Percentiles rank a stretch among this genome's conserved stretches.
Conservation (phyloP, 2,888 invertebrate species). For the Drosophila barbarae region DNA sequence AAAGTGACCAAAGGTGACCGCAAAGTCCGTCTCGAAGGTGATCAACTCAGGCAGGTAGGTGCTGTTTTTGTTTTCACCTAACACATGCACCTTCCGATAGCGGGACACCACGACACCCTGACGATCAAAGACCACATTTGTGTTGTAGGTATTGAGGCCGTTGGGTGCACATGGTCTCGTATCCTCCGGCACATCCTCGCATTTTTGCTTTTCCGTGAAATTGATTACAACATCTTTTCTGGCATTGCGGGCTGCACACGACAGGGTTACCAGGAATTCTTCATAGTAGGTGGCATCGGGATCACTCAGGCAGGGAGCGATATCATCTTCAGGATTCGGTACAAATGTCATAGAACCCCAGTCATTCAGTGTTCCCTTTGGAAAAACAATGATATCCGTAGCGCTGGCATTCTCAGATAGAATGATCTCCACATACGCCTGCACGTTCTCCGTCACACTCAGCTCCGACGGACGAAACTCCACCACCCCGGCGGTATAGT, state of each 20-base stretch:
- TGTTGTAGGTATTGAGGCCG: constrained; percentile 83
- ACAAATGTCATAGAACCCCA: constrained; percentile 70
- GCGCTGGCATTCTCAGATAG: too few species aligned
- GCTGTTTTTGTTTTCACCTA: constrained; percentile 79
- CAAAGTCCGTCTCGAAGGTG: constrained; percentile 87
- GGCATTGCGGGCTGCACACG: constrained; percentile 74
- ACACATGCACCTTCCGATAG: constrained; percentile 79
- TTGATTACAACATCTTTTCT: constrained; percentile 83
- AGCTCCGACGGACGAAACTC: too few species aligned
- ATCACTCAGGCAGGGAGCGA: constrained; percentile 1
- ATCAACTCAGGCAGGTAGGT: constrained; percentile 82
- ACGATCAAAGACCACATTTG: constrained; percentile 83
- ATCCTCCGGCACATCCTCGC: constrained; percentile 75
- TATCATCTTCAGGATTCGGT: constrained; percentile 43
- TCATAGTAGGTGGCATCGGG: constrained; percentile 44
- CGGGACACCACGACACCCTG: constrained; percentile 84
- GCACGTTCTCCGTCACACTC: too few species aligned
- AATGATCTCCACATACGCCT: too few species aligned
- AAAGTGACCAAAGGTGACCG: constrained; percentile 89
- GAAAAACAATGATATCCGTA: too few species aligned
- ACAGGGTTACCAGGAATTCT: constrained; percentile 61
- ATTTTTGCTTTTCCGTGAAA: constrained; percentile 76
- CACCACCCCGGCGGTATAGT: too few species aligned
- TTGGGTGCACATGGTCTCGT: constrained; percentile 63
- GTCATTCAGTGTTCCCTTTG: too few species aligned